Conservation (phyloP, 2,888 invertebrate genomes). For the Drosophila demipolita region DNA sequence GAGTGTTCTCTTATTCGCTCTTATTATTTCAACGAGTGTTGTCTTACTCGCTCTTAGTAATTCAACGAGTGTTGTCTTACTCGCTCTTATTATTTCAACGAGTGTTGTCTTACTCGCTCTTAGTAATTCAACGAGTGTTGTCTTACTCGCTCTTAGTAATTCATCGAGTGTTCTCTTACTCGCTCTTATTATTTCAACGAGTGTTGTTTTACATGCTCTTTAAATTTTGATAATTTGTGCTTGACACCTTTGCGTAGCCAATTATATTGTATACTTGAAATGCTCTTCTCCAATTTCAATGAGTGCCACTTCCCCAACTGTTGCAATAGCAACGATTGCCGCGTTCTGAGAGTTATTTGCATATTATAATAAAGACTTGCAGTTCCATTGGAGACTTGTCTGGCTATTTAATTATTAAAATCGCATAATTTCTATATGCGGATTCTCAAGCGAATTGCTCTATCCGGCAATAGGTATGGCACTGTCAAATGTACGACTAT, state of each 20-base stretch:
- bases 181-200: constrained; percentile 1
- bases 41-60: no score
- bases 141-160: not conserved
- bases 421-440: constrained; percentile 28
- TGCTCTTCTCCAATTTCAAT: not conserved
- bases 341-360: not conserved
- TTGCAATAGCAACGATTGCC: not conserved
- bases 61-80: not conserved
- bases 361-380: constrained; percentile 10
- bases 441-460: constrained; percentile 43
- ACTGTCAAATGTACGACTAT: constrained; percentile 69
- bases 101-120: no score
- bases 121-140: not conserved
- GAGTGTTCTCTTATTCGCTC: not conserved
- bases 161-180: not conserved
- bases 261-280: not conserved
- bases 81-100: not conserved
- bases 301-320: no score
- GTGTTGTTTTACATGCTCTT: not conserved
- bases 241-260: not conserved
- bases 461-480: constrained; percentile 27
- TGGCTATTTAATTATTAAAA: constrained; percentile 20
- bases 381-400: constrained; percentile 9
- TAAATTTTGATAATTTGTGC: not conserved
- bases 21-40: not conserved